Conservation (phyloP, 2,113 vertebrate species). For the Muscicapa adusta region DNA sequence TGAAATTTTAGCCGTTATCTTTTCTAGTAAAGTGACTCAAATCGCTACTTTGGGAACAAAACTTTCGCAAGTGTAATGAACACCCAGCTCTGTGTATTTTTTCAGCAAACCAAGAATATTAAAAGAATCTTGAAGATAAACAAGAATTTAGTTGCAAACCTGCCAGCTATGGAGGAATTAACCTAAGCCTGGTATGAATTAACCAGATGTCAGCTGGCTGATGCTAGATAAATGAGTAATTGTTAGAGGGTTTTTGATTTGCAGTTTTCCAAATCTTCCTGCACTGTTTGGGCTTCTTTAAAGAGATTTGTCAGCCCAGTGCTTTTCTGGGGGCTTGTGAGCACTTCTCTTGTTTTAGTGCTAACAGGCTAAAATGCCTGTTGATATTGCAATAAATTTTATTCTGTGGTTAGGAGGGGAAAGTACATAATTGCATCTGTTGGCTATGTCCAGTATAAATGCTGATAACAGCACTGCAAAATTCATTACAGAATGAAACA, state of each 20-base stretch:
- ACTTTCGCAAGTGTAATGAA: background rate
- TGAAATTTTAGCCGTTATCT: background rate
- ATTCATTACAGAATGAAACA: background rate
- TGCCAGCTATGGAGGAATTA: slow-evolving; percentile 45
- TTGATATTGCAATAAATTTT: background rate
- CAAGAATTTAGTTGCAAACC: slow-evolving; percentile 28
- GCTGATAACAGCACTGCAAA: background rate
- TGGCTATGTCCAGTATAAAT: background rate
- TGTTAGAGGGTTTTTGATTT: slow-evolving; percentile 27
- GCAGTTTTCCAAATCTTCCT: background rate
- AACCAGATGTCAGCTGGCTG: slow-evolving; percentile 37
- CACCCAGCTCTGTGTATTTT: slow-evolving; percentile 20
- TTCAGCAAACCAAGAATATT: slow-evolving; percentile 46
- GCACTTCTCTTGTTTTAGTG: background rate
- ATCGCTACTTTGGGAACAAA: background rate
- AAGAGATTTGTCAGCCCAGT: background rate
- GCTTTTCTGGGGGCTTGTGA: background rate
- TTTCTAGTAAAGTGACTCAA: background rate
- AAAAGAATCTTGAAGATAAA: slow-evolving; percentile 49
- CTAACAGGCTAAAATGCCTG: background rate
- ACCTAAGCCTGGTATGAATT: slow-evolving; percentile 50
- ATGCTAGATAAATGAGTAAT: slow-evolving; percentile 58
- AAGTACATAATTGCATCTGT: background rate
- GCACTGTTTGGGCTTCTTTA: background rate
- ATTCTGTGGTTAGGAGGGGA: background rate